Evolutionary conservation across 2,797 vertebrate species (phyloP), one percentile per base, ranked within the genome.

Genomic region (Silurus aristotelis): DNA sequence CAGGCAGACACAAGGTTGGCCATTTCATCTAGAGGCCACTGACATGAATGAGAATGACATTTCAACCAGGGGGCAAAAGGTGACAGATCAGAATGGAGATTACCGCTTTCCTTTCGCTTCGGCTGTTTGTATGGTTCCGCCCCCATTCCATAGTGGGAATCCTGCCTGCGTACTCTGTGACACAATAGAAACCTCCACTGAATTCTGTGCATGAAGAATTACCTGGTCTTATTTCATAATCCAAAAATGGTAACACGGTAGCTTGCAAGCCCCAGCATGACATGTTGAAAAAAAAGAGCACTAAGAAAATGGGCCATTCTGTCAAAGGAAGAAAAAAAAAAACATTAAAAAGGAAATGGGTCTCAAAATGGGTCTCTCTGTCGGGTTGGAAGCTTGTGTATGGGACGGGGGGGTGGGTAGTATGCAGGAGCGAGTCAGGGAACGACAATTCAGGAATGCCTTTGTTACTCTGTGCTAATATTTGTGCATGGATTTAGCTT

Each of bases 11-110:
- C 88, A 89, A 92, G 91, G 86, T 88, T 92, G 93, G 94, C 93
- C 91, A 56, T 94, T 94, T 92, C 94, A 95, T 95, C 94, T 94
- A 88, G 90, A 70, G 87, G 89, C 86, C 81, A 89, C 87, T 92
- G 94, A 95, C 93, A 94, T 90, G 92, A 91, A 94, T 93, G 93
- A 93, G 93, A 88, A 93, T 93, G 93, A 93, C 94, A 93, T 94
- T 91, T 95, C 91, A 93, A 93, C 94, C 92, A 87, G 67, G 83
- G 87, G 86, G 68, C 84, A 84, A 83, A 56, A 87, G 87, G 86
- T 90, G 87, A 87, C 64, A 20, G 61, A 75, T 79, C 76, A 76
- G 75, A 85, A 86, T 86, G 75, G 85, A 88, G 86, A 86, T 81
- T 48, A 48, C 43, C 9, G 22, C 61, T 82, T 80, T 77, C 79